Percentiles rank a stretch among this genome's conserved stretches.
phyloP scores from a whole-genome alignment of 2,888 invertebrate genomes.

The Proisotoma minuta region DNA sequence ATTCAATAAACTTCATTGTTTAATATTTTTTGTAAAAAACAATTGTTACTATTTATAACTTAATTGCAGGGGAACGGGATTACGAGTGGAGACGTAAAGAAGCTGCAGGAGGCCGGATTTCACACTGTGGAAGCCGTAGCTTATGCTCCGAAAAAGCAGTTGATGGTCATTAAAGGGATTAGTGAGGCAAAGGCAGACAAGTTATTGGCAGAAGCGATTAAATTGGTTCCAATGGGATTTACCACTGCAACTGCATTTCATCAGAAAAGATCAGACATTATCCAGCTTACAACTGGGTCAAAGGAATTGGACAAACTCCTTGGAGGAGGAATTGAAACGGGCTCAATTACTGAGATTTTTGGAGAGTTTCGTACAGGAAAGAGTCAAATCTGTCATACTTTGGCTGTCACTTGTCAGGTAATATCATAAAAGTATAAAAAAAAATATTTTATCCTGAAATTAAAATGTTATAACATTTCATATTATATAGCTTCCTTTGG shows the following conservation, averaged over 20 bases:
- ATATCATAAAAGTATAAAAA: constrained; percentile 15
- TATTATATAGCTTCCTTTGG: constrained; percentile 73
- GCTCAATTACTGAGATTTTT: constrained; percentile 78
- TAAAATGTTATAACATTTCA: background rate
- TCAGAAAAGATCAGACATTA: constrained; percentile 89
- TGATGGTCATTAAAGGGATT: constrained; percentile 86
- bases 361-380: constrained; percentile 79
- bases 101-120: constrained; percentile 86
- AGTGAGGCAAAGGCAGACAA: constrained; percentile 97
- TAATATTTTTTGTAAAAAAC: background rate
- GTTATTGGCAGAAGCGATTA: constrained; percentile 80
- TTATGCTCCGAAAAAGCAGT: constrained; percentile 85
- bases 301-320: constrained; percentile 82
- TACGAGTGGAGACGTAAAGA: constrained; percentile 82
- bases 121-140: constrained; percentile 94
- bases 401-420: constrained; percentile 71
- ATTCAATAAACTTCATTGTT: background rate
- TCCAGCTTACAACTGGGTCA: constrained; percentile 90
- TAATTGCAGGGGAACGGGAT: constrained; percentile 78
- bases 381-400: constrained; percentile 72
- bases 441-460: background rate
- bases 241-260: constrained; percentile 96
- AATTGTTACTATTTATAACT: constrained; percentile 8
- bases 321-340: constrained; percentile 75
- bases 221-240: constrained; percentile 95